Evolutionary conservation across 2,888 invertebrate genomes (phyloP), one percentile per base, ranked within the genome.

Genomic region (Pardosa pseudoannulata): DNA sequence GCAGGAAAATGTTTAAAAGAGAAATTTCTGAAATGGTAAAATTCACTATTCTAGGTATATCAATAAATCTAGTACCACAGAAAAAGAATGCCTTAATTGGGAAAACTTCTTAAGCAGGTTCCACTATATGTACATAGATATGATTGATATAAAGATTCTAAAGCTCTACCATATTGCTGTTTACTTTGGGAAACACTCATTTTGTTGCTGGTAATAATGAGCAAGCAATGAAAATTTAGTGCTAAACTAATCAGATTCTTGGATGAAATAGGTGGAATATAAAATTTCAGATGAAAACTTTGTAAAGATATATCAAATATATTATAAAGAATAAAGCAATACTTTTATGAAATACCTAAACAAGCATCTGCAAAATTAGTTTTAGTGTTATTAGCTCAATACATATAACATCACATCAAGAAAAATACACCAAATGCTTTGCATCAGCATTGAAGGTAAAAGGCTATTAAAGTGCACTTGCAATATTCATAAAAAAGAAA

Each of bases 381-480:
- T 46, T 56, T 56, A 1, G 3, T 5, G 23, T 16, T 6, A 5
- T 56, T 16, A 3, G 1, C 5, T 23, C 23, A 19, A 56, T 23
- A 56, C 23, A 56, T 19, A 23, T 56, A 36, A 36, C 36, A 56
- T 56, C 23, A 56, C 56, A 56, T 23, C 11, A 11, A 56, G 56
- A 56, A 56, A 56, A 56, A 46, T 56, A 56, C 56, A 56, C 3
- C 23, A 16, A 56, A 56, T 16, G 23, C 56, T 56, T 16, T 46
- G 19, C 23, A 23, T 23, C 1, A 56, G 23, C 23, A 23, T 56
- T 23, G 19, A 23, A 56, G 19, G 2, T 23, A 23, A 56, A 56
- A 56, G 56, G 56, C 56, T 23, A 36, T 36, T 36, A 36, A 56
- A 56, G 56, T 56, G 56, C 56, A 56, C 56, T 56, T 56, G 56